A percentile compares a stretch with the other conserved stretches of the same genome.
These are phyloP conservation scores for Antennarius maculatus DNA, from an alignment of 2,797 vertebrate genomes.

Conservation along the genomic window DNA sequence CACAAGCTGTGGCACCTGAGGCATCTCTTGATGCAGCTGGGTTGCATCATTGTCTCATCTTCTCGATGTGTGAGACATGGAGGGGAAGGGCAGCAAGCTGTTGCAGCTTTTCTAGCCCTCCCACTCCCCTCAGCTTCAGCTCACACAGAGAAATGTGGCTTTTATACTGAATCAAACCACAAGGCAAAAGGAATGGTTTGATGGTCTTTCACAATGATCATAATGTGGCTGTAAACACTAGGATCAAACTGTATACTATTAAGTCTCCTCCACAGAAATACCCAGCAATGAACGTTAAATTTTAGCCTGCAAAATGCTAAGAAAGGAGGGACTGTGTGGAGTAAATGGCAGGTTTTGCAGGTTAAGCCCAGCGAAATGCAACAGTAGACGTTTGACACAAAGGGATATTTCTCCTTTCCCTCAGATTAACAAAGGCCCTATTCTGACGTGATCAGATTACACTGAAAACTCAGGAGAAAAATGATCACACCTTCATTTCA, in stretches of 20 bases:
- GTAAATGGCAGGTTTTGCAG: constrained; percentile 30
- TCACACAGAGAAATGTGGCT: constrained; percentile 16
- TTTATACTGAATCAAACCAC: constrained; percentile 7
- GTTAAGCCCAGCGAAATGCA: constrained; percentile 49
- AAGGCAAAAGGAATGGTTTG: background rate
- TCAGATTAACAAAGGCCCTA: constrained; percentile 74
- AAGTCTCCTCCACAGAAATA: too few species aligned
- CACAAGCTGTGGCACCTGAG: constrained; percentile 52
- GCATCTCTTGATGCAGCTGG: constrained; percentile 52
- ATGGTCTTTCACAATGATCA: constrained; percentile 8
- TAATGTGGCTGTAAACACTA: too few species aligned
- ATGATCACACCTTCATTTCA: constrained; percentile 63
- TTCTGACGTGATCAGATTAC: constrained; percentile 78
- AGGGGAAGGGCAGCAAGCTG: constrained; percentile 36
- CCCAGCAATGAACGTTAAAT: too few species aligned
- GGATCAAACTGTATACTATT: background rate
- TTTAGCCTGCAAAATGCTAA: too few species aligned
- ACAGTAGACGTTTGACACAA: constrained; percentile 60
- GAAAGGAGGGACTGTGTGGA: background rate
- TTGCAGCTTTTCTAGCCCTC: constrained; percentile 31
- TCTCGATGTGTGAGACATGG: constrained; percentile 43
- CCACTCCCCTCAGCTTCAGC: constrained; percentile 17
- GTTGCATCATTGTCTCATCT: constrained; percentile 60
- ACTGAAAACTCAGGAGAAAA: constrained; percentile 50
- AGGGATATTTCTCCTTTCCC: constrained; percentile 56